phyloP scores from a whole-genome alignment of 2,888 invertebrate species.

The Apotomis betuletana region DNA sequence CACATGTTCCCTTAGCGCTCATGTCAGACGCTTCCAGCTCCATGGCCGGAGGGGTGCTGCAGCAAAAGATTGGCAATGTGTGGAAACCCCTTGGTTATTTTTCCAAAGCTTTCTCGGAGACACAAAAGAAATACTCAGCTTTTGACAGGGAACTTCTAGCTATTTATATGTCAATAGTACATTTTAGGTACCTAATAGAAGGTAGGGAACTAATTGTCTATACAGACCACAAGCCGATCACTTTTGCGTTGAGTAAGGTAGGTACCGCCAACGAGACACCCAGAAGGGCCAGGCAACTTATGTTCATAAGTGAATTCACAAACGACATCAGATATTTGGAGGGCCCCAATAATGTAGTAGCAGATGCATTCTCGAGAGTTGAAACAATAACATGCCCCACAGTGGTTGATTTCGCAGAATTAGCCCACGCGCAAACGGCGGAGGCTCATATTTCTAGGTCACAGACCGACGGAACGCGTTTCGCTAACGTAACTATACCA shows the following conservation, averaged over 20 bases:
- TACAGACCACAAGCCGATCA: conserved; percentile 10
- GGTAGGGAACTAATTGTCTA: conserved; percentile 23
- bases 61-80: conserved; percentile 37
- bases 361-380: conserved; percentile 44
- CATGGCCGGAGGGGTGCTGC: conserved; percentile 44
- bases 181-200: conserved; percentile 43
- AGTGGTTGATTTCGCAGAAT: too few species aligned
- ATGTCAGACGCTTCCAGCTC: conserved; percentile 45
- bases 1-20: conserved; percentile 30
- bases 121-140: conserved; percentile 43
- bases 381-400: too few species aligned
- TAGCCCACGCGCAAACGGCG: too few species aligned
- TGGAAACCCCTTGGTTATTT: conserved; percentile 46
- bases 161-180: conserved; percentile 44
- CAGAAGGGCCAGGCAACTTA: conserved; percentile 42
- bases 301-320: conserved; percentile 46
- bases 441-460: too few species aligned
- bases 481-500: too few species aligned
- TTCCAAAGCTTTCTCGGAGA: conserved; percentile 43
- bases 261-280: conserved; percentile 43
- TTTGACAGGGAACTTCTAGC: conserved; percentile 47
- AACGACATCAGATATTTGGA: conserved; percentile 42
- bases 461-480: too few species aligned
- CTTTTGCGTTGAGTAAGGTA: conserved; percentile 1
- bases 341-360: conserved; percentile 42